Evolutionary conservation across 2,888 invertebrate genomes (phyloP), one percentile per base, ranked within the genome.

Genomic region (Ypsolopha sequella): DNA sequence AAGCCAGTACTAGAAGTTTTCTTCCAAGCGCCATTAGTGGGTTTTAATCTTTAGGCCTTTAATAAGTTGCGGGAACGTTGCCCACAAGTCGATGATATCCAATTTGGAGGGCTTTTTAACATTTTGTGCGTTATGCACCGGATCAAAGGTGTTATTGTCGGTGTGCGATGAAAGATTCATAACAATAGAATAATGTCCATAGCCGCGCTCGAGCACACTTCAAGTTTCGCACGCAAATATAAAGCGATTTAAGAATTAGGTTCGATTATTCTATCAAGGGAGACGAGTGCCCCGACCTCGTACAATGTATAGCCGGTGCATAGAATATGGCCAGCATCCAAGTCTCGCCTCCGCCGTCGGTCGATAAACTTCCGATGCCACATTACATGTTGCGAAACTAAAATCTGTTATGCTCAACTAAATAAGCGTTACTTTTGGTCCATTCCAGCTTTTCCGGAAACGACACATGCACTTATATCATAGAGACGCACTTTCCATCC

Each of bases 1-100:
- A 64, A 58, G 73, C 60, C 51, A 81, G 58, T 53, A 71, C 58
- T 51, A 78, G 56, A 33, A 82, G 55, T 36, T 79, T 45, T 58
- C 67, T 73, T 41, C 66, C 66, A 55, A 77, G 58, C 82, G 84
- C 86, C 86, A 86, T 86, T 81, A 76, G 80, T 74, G 55, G 56
- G 56, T 58, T 62, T 57, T 58, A 55, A 59, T 58, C 60, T 64
- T 78, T 63, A 76, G 70, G 68, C 63, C 14, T 47, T 36, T 36
- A 9, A n/a, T 36, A 36, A 36, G 11, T 4, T 13, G 47, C 36
- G 13, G 54, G 54, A 58, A 54, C 60, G 60, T 59, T 56, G 59
- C 61, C 63, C 68, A 65, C 60, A 55, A 60, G 60, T 57, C 61
- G 63, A 58, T 53, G 54, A 59, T 58, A 52, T 53, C 53, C 52